Evolutionary conservation across 2,113 vertebrate genomes (phyloP).

Genomic region (Climacteris rufus): DNA sequence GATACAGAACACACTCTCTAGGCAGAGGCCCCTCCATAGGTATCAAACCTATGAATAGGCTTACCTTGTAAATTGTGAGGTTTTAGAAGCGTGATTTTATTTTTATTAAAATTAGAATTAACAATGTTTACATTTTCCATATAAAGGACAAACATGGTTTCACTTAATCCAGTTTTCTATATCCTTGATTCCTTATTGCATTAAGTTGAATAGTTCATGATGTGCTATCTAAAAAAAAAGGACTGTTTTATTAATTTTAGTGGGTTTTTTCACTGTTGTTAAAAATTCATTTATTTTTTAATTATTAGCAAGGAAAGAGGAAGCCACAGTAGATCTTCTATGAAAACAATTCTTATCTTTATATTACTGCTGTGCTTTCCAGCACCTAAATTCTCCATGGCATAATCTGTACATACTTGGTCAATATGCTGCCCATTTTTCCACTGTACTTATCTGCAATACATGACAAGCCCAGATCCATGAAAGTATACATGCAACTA

Average conservation of each 20-base stretch:
- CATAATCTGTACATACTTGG: neutral
- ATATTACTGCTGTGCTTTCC: neutral
- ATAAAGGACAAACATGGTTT: neutral
- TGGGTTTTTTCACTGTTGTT: neutral
- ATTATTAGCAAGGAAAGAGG: neutral
- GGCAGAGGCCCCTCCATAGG: neutral
- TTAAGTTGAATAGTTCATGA: neutral
- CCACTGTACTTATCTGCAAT: neutral
- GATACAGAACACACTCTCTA: neutral
- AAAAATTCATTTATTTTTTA: neutral
- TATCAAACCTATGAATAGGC: neutral
- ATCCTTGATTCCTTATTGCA: neutral
- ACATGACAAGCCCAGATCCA: rapidly evolving
- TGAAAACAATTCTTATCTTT: neutral
- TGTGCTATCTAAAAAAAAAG: neutral
- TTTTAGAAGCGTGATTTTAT: neutral
- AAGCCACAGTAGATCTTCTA: neutral
- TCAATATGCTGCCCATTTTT: neutral
- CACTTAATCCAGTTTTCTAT: neutral
- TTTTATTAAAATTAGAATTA: neutral
- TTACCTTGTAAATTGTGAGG: neutral
- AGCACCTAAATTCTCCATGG: neutral
- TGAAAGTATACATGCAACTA: neutral
- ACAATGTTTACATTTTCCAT: neutral
- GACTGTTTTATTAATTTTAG: neutral